Evolutionary conservation across 1,140 invertebrate genomes (phyloP), one percentile per base, ranked within the genome.

Genomic region (Sminthurides bifidus): DNA sequence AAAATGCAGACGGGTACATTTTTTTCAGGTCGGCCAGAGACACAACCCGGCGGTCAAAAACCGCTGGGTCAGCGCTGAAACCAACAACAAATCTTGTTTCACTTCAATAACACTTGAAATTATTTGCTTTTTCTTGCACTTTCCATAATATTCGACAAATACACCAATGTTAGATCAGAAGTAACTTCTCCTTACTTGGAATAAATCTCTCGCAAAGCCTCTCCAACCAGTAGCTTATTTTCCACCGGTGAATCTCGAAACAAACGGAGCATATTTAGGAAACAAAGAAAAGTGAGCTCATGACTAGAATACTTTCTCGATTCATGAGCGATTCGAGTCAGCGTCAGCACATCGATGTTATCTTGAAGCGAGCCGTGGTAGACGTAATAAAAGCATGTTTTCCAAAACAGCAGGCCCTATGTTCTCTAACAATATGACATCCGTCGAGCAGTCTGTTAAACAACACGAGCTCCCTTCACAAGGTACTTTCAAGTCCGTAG

Each of bases 161-260:
- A n/a, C n/a, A n/a, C n/a, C n/a, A n/a, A n/a, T n/a, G n/a, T n/a
- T n/a, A n/a, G n/a, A n/a, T n/a, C n/a, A n/a, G n/a, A n/a, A n/a
- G n/a, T n/a, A n/a, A n/a, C n/a, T n/a, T n/a, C n/a, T n/a, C n/a
- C 41, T 43, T 43, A 43, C 41, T 43, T 43, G 10, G 41, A 43
- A 6, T 19, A 19, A 6, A 43, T 43, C 8, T 43, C 41, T 21
- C 24, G n/a, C 6, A 43, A 23, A 14, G 21, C 41, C 24, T 43
- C 41, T 6, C 15, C 21, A 21, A 19, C 8, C 24, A 8, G 15
- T 19, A 23, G 24, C 17, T 43, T 43, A 6, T 21, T 6, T 6
- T 10, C 41, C 21, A 8, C 17, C n/a, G 6, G n/a, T 10, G 15
- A 6, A 21, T 21, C 8, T 43, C 17, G 6, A 21, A 14, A 21